Conservation (phyloP, 1,140 invertebrate species). For the Metaphire vulgaris region DNA sequence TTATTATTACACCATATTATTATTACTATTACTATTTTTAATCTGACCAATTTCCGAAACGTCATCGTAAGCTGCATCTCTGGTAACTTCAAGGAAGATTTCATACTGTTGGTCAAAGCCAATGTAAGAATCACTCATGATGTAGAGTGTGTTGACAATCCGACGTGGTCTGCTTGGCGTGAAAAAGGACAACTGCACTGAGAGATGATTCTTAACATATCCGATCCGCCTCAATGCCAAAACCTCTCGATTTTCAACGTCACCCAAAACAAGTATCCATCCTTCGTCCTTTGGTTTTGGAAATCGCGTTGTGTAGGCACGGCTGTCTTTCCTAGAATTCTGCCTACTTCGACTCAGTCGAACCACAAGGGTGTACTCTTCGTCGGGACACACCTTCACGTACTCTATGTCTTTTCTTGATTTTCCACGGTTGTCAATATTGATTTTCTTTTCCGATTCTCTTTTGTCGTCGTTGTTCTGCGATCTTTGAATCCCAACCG, state of each 20-base stretch:
- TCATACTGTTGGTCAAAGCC: conserved; percentile 91
- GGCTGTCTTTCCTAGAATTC: conserved; percentile 49
- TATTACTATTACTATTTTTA: no score
- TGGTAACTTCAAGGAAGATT: conserved; percentile 49
- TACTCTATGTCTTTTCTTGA: conserved; percentile 42
- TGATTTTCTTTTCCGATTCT: background rate
- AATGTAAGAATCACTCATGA: conserved; percentile 89
- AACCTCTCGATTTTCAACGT: conserved; percentile 64
- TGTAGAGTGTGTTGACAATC: conserved; percentile 70
- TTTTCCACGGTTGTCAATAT: background rate
- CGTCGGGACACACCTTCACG: conserved; percentile 61
- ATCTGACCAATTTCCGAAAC: no score
- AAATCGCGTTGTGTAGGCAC: conserved; percentile 72
- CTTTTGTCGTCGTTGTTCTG: background rate
- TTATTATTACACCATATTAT: no score
- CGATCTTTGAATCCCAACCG: background rate
- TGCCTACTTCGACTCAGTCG: conserved; percentile 50
- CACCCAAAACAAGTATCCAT: conserved; percentile 84
- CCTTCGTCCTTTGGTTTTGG: conserved; percentile 89
- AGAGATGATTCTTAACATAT: conserved; percentile 36
- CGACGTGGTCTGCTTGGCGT: conserved; percentile 61
- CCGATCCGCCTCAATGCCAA: conserved; percentile 73
- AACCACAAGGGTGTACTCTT: conserved; percentile 66
- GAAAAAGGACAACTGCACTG: conserved; percentile 60
- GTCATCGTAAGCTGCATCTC: no score